A percentile compares a stretch with the other conserved stretches of the same genome.
Conservation (phyloP, 2,113 vertebrate species). For the Peucedramus taeniatus region DNA sequence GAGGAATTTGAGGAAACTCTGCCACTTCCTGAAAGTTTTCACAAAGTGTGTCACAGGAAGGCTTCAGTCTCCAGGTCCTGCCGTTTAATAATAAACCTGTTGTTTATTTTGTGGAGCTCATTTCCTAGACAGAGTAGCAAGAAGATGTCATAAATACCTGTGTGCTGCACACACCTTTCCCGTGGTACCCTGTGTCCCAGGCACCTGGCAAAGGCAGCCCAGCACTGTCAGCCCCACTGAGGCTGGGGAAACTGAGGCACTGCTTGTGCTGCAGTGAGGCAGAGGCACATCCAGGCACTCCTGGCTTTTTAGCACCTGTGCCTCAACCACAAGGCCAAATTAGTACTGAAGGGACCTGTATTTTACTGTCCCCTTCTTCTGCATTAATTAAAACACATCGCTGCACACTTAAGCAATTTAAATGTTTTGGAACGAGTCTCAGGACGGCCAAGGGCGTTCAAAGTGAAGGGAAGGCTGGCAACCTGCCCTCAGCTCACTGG, state of each 20-base stretch:
- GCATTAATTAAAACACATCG: constrained; percentile 40
- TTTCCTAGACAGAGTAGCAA: constrained; percentile 58
- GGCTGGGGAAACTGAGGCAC: background rate
- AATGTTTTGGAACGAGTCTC: constrained; percentile 32
- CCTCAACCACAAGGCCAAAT: constrained; percentile 1
- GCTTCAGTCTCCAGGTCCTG: background rate
- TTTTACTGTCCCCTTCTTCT: constrained; percentile 47
- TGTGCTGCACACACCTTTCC: background rate
- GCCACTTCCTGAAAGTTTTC: background rate
- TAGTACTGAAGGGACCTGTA: constrained; percentile 35
- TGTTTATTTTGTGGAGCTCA: background rate
- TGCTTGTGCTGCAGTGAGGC: background rate
- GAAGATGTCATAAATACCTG: background rate
- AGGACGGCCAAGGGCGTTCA: constrained; percentile 44
- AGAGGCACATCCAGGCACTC: background rate
- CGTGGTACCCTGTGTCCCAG: background rate
- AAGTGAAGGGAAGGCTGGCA: constrained; percentile 45
- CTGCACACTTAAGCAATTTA: constrained; percentile 52
- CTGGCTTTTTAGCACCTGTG: constrained; percentile 8
- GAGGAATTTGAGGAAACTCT: background rate
- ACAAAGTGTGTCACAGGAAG: background rate
- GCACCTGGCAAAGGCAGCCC: background rate
- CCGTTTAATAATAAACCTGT: constrained; percentile 30
- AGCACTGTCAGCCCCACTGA: background rate
- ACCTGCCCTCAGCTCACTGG: background rate